Evolutionary conservation across 2,888 invertebrate genomes (phyloP).

Genomic region (Bursaphelenchus okinawaensis): DNA sequence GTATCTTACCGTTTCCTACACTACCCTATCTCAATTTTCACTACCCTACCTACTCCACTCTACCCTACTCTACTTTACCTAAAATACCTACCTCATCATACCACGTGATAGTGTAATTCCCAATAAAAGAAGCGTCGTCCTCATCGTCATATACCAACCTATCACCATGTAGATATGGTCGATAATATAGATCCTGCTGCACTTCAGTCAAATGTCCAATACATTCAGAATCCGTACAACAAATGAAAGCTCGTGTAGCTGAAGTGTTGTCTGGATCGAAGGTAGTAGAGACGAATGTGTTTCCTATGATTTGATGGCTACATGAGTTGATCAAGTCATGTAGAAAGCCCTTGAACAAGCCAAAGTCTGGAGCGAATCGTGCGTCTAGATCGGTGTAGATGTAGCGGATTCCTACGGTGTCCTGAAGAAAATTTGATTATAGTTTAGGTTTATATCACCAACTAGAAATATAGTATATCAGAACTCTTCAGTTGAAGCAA

Average conservation of each 20-base stretch:
- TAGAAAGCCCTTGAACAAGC: background rate
- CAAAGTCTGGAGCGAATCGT: background rate
- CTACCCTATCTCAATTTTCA: no score
- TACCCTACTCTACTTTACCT: no score
- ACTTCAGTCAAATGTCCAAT: background rate
- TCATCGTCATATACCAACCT: background rate
- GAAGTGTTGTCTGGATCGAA: background rate
- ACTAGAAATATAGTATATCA: no score
- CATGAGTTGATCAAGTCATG: background rate
- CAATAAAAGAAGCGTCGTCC: background rate
- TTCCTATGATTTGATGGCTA: background rate
- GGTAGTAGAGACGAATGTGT: background rate
- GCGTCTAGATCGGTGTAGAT: conserved; percentile 3
- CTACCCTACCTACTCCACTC: no score
- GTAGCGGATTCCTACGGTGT: background rate
- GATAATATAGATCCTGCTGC: background rate
- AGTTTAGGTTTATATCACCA: no score
- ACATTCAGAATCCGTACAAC: conserved; percentile 1
- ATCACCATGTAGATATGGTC: background rate
- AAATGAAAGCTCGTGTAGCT: background rate
- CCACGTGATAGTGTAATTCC: background rate
- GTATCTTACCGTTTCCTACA: background rate
- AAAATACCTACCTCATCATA: background rate
- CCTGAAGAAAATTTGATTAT: conserved; percentile 1
- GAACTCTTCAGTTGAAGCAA: no score